These are phyloP conservation scores for Myopa tessellatipennis DNA, from an alignment of 2,888 invertebrate species.

Conservation along the genomic window DNA sequence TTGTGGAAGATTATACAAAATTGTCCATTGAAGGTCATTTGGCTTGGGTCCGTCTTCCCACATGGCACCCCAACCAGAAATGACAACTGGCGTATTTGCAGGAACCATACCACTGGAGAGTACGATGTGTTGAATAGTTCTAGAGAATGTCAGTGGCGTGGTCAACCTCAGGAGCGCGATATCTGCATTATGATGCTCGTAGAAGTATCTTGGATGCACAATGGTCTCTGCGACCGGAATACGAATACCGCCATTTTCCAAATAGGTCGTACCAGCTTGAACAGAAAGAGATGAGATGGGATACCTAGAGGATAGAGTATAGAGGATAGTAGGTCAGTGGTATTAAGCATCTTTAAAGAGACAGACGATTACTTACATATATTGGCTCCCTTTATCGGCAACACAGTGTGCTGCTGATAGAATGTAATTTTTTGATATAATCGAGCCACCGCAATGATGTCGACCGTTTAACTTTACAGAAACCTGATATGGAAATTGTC, in stretches of 20 bases:
- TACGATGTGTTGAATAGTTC: slow-evolving; percentile 50
- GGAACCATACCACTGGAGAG: slow-evolving; percentile 50
- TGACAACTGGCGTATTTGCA: slow-evolving; percentile 48
- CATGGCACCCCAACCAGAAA: slow-evolving; percentile 65
- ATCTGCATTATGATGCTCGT: slow-evolving; percentile 50
- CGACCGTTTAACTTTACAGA: slow-evolving; percentile 55
- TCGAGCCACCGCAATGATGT: slow-evolving; percentile 60
- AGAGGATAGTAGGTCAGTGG: background rate
- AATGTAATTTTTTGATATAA: slow-evolving; percentile 59
- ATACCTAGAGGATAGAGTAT: slow-evolving; percentile 50
- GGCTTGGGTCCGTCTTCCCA: slow-evolving; percentile 24
- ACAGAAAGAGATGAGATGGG: slow-evolving; percentile 56
- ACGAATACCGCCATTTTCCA: slow-evolving; percentile 58
- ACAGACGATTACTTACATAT: slow-evolving; percentile 44
- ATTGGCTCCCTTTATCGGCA: slow-evolving; percentile 51
- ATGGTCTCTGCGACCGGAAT: slow-evolving; percentile 51
- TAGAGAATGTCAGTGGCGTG: slow-evolving; percentile 48
- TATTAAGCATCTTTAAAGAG: too few relatives aligned
- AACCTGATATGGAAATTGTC: slow-evolving; percentile 65
- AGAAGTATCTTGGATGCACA: slow-evolving; percentile 51
- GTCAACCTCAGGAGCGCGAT: slow-evolving; percentile 57
- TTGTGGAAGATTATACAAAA: background rate
- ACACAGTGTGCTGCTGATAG: slow-evolving; percentile 63
- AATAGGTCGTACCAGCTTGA: slow-evolving; percentile 59
- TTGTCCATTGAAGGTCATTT: background rate